Percentiles rank a stretch among this genome's conserved stretches.
These are phyloP conservation scores for Percopsis omiscomaycus DNA, from an alignment of 2,797 vertebrate species.

Conservation along the genomic window DNA sequence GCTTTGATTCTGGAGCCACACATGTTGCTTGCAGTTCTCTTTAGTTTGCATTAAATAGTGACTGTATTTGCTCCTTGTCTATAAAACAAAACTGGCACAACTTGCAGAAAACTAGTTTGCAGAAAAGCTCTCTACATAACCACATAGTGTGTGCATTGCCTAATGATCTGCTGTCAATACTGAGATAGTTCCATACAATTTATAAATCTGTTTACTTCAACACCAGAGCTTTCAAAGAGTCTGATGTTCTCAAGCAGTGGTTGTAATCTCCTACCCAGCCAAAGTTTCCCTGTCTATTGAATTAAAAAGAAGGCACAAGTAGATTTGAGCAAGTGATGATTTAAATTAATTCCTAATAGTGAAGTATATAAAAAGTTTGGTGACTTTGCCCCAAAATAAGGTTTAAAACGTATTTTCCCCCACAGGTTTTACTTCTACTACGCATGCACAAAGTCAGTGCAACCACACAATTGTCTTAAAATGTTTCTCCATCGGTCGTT, in stretches of 20 bases:
- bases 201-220: neutral
- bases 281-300: slow-evolving; percentile 5
- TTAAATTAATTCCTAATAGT: too few relatives aligned
- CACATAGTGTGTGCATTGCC: slow-evolving; percentile 14
- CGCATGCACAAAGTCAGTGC: too few relatives aligned
- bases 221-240: slow-evolving; percentile 10
- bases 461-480: too few relatives aligned
- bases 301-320: too few relatives aligned
- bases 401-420: too few relatives aligned
- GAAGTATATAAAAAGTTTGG: too few relatives aligned
- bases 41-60: slow-evolving; percentile 7
- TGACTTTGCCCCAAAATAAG: too few relatives aligned
- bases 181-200: slow-evolving; percentile 14
- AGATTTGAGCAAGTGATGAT: too few relatives aligned
- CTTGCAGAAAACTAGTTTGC: slow-evolving; percentile 5
- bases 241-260: slow-evolving; percentile 14
- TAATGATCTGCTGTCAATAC: slow-evolving; percentile 17
- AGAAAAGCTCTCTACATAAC: slow-evolving; percentile 10
- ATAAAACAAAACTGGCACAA: slow-evolving; percentile 1
- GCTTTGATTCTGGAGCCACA: slow-evolving; percentile 4
- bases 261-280: slow-evolving; percentile 7
- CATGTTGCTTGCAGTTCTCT: slow-evolving; percentile 13
- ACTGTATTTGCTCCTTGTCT: slow-evolving; percentile 1
- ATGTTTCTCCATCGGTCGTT: too few relatives aligned
- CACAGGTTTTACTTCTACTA: too few relatives aligned